A percentile compares a stretch with the other conserved stretches of the same genome.
Evolutionary conservation across 2,888 invertebrate genomes (phyloP).

Genomic region (Deroplatys truncata): DNA sequence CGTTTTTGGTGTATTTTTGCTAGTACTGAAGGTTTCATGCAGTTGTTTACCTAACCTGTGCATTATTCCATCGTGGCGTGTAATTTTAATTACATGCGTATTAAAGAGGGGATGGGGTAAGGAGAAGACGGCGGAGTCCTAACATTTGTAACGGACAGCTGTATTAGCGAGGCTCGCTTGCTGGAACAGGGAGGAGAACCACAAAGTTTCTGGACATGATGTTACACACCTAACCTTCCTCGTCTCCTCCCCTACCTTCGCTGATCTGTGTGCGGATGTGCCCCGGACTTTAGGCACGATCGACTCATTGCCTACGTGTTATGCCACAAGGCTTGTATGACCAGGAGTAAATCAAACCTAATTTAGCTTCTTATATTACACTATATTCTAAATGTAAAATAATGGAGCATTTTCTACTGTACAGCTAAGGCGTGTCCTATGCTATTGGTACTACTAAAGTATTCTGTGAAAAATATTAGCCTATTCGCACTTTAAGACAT

Average conservation of each 20-base stretch:
- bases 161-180: not conserved
- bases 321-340: not conserved
- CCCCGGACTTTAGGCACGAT: not conserved
- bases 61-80: constrained; percentile 14
- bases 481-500: too few relatives aligned
- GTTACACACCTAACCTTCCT: constrained; percentile 8
- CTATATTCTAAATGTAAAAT: too few relatives aligned
- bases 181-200: not conserved
- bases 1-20: not conserved
- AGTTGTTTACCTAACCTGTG: not conserved
- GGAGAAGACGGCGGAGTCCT: not conserved
- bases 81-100: constrained; percentile 16
- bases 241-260: not conserved
- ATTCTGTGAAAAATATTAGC: too few relatives aligned
- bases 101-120: not conserved
- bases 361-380: too few relatives aligned
- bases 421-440: too few relatives aligned
- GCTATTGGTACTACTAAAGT: too few relatives aligned
- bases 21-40: not conserved
- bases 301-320: not conserved
- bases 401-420: too few relatives aligned
- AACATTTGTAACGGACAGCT: constrained; percentile 18
- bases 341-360: too few relatives aligned
- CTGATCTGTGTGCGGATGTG: not conserved
- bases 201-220: constrained; percentile 16